Conservation (phyloP, 2,113 vertebrate species). For the Cochlearius cochlearius region DNA sequence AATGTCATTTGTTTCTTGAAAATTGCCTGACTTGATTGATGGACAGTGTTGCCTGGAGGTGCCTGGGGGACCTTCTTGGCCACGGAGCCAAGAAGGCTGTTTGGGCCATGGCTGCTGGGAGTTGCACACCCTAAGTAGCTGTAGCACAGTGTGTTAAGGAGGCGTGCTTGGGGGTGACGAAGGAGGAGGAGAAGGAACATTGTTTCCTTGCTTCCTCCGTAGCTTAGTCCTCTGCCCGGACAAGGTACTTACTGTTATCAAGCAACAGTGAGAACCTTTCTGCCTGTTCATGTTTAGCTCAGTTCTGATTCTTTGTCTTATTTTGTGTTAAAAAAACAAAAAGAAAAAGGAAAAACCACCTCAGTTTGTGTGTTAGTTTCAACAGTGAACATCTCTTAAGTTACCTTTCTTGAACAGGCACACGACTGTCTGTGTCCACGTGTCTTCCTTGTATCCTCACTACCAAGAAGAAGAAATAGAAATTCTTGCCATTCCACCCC, state of each 20-base stretch:
- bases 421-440: not conserved
- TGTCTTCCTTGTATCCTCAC: not conserved
- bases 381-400: not conserved
- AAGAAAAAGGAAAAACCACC: too few relatives aligned
- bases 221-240: not conserved
- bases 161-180: fast-evolving
- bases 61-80: not conserved
- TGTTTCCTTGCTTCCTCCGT: not conserved
- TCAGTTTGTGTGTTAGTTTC: not conserved
- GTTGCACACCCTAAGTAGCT: not conserved
- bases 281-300: not conserved
- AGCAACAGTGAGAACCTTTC: not conserved
- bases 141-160: not conserved
- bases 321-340: not conserved
- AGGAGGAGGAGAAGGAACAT: not conserved
- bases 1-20: not conserved
- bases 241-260: not conserved
- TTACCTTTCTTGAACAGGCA: not conserved
- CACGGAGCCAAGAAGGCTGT: not conserved
- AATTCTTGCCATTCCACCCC: not conserved
- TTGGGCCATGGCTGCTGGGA: not conserved
- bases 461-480: not conserved
- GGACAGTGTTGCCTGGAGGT: not conserved
- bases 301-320: not conserved
- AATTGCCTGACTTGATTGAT: not conserved